These are phyloP conservation scores for Dusona sp. DNA, from an alignment of 2,888 invertebrate species.

Conservation along the genomic window DNA sequence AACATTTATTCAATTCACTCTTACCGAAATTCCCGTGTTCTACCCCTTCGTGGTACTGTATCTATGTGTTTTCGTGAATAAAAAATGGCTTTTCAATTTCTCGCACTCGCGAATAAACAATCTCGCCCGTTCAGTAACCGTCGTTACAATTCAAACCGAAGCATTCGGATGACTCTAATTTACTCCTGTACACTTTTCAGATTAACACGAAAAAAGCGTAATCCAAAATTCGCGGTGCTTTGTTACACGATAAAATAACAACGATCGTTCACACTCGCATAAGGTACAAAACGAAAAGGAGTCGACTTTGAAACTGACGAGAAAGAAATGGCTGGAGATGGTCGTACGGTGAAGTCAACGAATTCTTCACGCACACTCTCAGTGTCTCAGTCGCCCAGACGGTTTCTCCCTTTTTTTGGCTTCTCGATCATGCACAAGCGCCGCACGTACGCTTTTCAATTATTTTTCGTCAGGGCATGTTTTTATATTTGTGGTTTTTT, in stretches of 20 bases:
- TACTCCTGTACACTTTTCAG: not conserved
- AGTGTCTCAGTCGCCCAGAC: no score
- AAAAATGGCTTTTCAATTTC: not conserved
- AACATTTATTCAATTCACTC: not conserved
- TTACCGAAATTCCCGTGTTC: not conserved
- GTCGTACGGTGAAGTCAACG: not conserved
- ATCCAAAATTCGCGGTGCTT: not conserved
- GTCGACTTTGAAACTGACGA: not conserved
- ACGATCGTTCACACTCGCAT: not conserved
- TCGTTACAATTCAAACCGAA: not conserved
- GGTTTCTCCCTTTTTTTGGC: not conserved
- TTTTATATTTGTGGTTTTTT: not conserved
- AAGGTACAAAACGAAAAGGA: not conserved
- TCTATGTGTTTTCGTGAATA: not conserved
- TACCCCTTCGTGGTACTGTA: no score
- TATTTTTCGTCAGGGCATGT: not conserved
- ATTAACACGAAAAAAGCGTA: not conserved
- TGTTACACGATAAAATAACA: not conserved
- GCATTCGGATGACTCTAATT: not conserved
- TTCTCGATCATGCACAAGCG: not conserved
- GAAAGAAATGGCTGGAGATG: not conserved
- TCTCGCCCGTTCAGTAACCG: not conserved
- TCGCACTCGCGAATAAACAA: not conserved
- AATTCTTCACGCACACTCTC: no score
- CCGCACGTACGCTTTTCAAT: not conserved